A percentile compares a stretch with the other conserved stretches of the same genome.
Evolutionary conservation across 2,797 vertebrate genomes (phyloP).

Genomic region (Alauda arvensis): DNA sequence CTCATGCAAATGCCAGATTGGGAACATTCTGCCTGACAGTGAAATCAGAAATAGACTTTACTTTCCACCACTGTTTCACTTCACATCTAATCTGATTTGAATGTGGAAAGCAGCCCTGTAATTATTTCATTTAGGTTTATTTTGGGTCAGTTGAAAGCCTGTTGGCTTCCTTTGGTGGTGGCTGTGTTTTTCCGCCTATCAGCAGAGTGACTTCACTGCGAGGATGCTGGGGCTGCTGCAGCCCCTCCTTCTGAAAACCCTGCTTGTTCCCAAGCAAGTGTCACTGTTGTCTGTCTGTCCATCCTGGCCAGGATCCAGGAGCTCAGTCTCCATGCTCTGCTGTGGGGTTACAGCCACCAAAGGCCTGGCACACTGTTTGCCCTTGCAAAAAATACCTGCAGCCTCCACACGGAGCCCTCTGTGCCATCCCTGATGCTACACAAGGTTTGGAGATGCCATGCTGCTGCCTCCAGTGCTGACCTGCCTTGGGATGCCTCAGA

Average conservation of each 20-base stretch:
- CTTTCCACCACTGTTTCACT: constrained; percentile 62
- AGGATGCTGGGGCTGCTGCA: background rate
- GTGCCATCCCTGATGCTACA: accelerated
- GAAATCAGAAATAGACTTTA: constrained; percentile 60
- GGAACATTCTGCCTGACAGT: constrained; percentile 35
- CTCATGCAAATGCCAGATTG: constrained; percentile 1
- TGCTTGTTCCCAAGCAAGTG: constrained; percentile 1
- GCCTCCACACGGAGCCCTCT: accelerated
- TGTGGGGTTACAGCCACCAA: background rate
- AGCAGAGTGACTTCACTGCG: background rate
- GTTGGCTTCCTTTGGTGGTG: constrained; percentile 32
- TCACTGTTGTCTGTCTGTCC: background rate
- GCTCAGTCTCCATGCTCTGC: background rate
- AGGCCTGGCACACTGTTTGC: background rate
- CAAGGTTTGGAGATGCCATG: background rate
- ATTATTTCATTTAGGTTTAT: constrained; percentile 69
- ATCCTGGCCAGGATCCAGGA: background rate
- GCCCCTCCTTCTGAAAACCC: background rate
- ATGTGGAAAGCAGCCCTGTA: constrained; percentile 59
- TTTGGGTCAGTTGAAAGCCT: constrained; percentile 37
- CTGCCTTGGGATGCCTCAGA: background rate
- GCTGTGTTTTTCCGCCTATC: constrained; percentile 34
- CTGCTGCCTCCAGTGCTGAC: background rate
- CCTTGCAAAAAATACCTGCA: background rate
- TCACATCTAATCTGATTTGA: constrained; percentile 72